Evolutionary conservation across 2,113 vertebrate species (phyloP), one percentile per base, ranked within the genome.

Genomic region (Notiomystis cincta): DNA sequence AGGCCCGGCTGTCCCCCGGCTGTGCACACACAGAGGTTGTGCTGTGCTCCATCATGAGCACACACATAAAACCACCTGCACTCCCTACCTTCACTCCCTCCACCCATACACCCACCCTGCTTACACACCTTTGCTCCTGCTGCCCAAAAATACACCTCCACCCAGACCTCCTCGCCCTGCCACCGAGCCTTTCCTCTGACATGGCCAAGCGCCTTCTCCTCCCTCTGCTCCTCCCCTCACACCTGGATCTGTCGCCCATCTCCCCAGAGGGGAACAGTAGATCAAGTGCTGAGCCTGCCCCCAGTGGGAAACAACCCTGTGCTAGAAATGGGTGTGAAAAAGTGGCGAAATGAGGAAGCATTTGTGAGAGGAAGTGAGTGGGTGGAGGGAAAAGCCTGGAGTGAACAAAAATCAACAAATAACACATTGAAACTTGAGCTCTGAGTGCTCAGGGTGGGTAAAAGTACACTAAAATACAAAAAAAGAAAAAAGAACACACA

Each of bases 361-460:
- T 37, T 91, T 47, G 24, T 44, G 54, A 93, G 50, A 94, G 94
- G 96, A 97, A 97, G 92, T 30, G 71, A 82, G 90, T 88, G 92
- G 95, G 96, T 82, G 94, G 88, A 95, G 92, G 58, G 53, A 93
- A 95, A 93, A 79, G 90, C 90, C 79, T 72, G 69, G 50, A 82
- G 70, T 31, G 87, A 94, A 82, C 70, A 79, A 87, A 93, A 95
- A 87, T 60, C 87, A 93, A 89, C 87, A 93, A 87, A 60, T 67
- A 91, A 54, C 65, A 87, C 87, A 79, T 2, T 81, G 80, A 96
- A 93, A 90, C 64, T 67, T 56, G 54, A 93, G 67, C 82, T 45
- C 51, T 1, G 33, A 77, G 67, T 28, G 51, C 76, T 66, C 67
- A 53, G 51, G 51, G 33, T n/a, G 47, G 38, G 71, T 70, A 48